Conservation (phyloP, 2,797 vertebrate species). For the Potorous gilbertii region DNA sequence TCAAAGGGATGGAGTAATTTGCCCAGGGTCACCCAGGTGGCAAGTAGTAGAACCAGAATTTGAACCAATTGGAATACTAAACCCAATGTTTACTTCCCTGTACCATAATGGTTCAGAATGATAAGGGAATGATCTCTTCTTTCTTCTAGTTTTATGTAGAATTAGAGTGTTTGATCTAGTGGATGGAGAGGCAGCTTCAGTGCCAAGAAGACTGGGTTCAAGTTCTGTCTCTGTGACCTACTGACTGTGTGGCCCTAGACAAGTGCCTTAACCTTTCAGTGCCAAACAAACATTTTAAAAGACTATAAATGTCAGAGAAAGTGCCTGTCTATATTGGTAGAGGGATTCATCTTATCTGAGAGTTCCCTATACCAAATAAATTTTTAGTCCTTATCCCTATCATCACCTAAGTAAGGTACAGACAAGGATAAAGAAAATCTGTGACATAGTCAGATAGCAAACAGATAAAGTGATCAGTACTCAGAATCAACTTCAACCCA, state of each 20-base stretch:
- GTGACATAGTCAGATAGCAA: not conserved
- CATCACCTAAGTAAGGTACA: not conserved
- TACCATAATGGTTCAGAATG: not conserved
- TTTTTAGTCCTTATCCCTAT: not conserved
- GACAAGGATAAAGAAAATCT: not conserved
- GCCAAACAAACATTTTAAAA: not conserved
- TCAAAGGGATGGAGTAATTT: not conserved
- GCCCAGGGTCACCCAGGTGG: not conserved
- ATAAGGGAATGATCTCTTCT: not conserved
- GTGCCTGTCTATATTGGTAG: not conserved
- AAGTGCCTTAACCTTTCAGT: constrained; percentile 4
- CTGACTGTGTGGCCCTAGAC: constrained; percentile 25
- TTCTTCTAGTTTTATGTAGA: not conserved
- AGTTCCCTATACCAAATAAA: not conserved
- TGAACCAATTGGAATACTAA: not conserved
- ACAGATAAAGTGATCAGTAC: not conserved
- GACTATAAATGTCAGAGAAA: not conserved
- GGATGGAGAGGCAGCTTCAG: not conserved
- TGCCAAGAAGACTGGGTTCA: not conserved
- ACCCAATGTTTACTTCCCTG: not conserved
- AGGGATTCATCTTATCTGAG: not conserved
- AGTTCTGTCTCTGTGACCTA: constrained; percentile 17
- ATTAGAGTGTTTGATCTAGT: not conserved
- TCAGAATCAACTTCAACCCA: not conserved
- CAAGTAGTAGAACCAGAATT: not conserved